A percentile compares a stretch with the other conserved stretches of the same genome.
Evolutionary conservation across 1,140 invertebrate genomes (phyloP).

Genomic region (Trachelipus rathkii): DNA sequence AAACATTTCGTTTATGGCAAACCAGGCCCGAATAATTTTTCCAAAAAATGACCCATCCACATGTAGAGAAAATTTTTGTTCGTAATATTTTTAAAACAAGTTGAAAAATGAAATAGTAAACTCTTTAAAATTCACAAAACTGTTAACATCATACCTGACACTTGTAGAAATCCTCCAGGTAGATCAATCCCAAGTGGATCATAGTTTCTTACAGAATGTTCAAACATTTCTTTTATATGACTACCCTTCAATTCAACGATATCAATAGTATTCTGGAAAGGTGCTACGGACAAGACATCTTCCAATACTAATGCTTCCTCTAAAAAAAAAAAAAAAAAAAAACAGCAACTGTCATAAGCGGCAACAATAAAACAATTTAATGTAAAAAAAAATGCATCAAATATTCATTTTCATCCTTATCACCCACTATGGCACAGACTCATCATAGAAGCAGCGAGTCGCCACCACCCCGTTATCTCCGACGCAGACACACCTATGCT

Average conservation of each 20-base stretch:
- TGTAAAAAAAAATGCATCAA: too few relatives aligned
- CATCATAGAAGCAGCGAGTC: too few relatives aligned
- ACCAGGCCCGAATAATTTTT: background rate
- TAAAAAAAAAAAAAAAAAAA: slow-evolving; percentile 33
- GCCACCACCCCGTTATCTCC: too few relatives aligned
- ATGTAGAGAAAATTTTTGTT: too few relatives aligned
- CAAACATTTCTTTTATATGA: slow-evolving; percentile 59
- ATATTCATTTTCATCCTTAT: too few relatives aligned
- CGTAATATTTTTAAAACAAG: slow-evolving; percentile 29
- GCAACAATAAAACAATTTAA: too few relatives aligned
- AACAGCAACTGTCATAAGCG: too few relatives aligned
- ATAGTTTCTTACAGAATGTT: slow-evolving; percentile 58
- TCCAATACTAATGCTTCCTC: slow-evolving; percentile 62
- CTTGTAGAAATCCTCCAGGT: slow-evolving; percentile 61
- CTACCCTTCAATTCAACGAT: slow-evolving; percentile 61
- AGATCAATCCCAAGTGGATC: slow-evolving; percentile 54
- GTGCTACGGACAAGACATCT: slow-evolving; percentile 61
- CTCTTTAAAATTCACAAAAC: too few relatives aligned
- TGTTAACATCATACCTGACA: slow-evolving; percentile 51
- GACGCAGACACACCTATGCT: too few relatives aligned
- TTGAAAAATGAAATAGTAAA: background rate
- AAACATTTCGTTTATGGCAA: too few relatives aligned
- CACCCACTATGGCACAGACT: too few relatives aligned
- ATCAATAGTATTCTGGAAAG: slow-evolving; percentile 68
- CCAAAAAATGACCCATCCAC: too few relatives aligned